Conservation (phyloP, 1,140 invertebrate species). For the Brachionus plicatilis region DNA sequence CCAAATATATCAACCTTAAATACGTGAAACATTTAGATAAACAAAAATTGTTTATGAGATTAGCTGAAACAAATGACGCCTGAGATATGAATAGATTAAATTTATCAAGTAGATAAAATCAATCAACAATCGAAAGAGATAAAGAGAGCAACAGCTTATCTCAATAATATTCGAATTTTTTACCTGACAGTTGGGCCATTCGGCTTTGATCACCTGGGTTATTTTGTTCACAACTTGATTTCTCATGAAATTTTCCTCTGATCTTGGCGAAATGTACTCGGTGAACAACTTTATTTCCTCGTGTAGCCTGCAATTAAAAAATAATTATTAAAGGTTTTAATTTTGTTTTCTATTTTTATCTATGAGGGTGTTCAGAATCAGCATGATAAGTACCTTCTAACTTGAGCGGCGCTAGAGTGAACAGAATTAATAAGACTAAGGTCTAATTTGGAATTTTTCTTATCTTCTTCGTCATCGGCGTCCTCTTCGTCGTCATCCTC, state of each 20-base stretch:
- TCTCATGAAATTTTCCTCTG: conserved; percentile 27
- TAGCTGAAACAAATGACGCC: background rate
- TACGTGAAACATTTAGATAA: background rate
- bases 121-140: background rate
- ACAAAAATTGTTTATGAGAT: background rate
- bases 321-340: background rate
- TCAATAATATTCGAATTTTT: background rate
- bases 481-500: conserved; percentile 4
- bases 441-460: conserved; percentile 15
- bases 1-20: conserved; percentile 65
- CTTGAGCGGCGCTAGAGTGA: conserved; percentile 29
- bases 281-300: conserved; percentile 34
- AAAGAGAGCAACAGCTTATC: background rate
- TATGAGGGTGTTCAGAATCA: background rate
- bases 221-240: conserved; percentile 38
- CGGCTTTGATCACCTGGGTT: conserved; percentile 33
- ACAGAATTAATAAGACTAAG: conserved; percentile 30
- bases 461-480: background rate
- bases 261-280: background rate
- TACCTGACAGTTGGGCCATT: conserved; percentile 34
- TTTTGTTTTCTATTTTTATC: background rate
- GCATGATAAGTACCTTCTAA: conserved; percentile 28
- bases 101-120: background rate
- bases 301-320: conserved; percentile 35
- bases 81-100: background rate